Evolutionary conservation across 2,797 vertebrate genomes (phyloP).

Genomic region (Cryptoprocta ferox): DNA sequence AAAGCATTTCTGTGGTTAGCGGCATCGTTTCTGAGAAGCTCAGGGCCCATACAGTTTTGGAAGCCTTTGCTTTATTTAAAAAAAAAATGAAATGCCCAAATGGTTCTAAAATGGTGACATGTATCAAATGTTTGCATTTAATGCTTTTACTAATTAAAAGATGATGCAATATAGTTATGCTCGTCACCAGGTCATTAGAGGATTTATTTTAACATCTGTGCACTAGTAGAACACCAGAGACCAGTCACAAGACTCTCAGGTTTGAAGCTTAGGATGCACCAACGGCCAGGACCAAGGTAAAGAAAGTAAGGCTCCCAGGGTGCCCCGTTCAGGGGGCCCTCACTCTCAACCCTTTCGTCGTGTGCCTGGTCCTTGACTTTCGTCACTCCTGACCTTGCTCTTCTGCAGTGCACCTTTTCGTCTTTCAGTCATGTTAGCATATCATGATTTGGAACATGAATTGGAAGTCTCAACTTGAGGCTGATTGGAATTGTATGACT

Average conservation of each 20-base stretch:
- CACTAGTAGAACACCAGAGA: neutral
- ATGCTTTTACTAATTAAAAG: slow-evolving; percentile 41
- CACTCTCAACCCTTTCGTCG: neutral
- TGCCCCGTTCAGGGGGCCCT: neutral
- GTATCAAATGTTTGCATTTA: neutral
- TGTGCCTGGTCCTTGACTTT: neutral
- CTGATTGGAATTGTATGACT: neutral
- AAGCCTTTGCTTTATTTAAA: neutral
- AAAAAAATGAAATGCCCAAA: neutral
- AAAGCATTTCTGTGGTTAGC: neutral
- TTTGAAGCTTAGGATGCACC: neutral
- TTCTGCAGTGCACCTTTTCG: neutral
- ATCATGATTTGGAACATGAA: neutral
- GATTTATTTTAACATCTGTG: neutral
- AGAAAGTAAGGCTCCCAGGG: accelerated
- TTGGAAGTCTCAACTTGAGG: neutral
- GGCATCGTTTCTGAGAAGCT: neutral
- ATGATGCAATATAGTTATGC: neutral
- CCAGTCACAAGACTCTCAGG: neutral
- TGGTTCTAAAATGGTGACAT: neutral
- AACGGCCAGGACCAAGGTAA: neutral
- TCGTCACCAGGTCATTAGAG: neutral
- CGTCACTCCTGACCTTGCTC: neutral
- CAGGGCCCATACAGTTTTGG: neutral
- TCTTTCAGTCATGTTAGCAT: neutral